These are phyloP conservation scores for Harpalus rubripes DNA, from an alignment of 2,888 invertebrate species.

Conservation along the genomic window DNA sequence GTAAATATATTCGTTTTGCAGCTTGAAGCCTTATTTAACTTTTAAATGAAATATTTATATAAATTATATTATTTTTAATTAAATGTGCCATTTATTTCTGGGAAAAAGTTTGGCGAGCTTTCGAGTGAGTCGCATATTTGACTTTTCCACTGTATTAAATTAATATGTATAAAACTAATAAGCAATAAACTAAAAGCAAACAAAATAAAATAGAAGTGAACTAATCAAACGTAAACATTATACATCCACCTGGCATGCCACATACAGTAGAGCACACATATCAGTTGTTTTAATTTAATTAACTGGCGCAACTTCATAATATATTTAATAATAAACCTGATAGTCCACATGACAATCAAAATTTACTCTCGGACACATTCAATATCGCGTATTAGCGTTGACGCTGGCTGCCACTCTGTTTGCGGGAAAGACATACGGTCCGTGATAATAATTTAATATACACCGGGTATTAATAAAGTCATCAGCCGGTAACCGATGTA, in stretches of 20 bases:
- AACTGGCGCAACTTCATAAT: slow-evolving; percentile 49
- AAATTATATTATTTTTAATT: slow-evolving; percentile 31
- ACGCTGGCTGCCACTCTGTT: slow-evolving; percentile 25
- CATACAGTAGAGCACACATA: slow-evolving; percentile 13
- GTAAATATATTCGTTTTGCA: neutral
- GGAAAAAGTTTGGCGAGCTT: slow-evolving; percentile 1
- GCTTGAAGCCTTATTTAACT: neutral
- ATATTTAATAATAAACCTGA: slow-evolving; percentile 51
- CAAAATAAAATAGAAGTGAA: slow-evolving; percentile 40
- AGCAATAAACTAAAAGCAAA: slow-evolving; percentile 48
- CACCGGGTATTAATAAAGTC: slow-evolving; percentile 74
- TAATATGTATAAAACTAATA: slow-evolving; percentile 32
- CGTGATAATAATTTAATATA: slow-evolving; percentile 69
- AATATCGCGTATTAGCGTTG: slow-evolving; percentile 50
- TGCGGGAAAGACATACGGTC: slow-evolving; percentile 43
- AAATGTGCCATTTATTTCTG: slow-evolving; percentile 9
- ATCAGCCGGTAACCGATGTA: slow-evolving; percentile 72
- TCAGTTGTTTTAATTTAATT: slow-evolving; percentile 52
- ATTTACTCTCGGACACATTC: slow-evolving; percentile 29
- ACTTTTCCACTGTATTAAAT: slow-evolving; percentile 32
- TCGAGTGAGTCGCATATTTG: slow-evolving; percentile 27
- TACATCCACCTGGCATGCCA: slow-evolving; percentile 24
- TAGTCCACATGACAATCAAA: slow-evolving; percentile 55
- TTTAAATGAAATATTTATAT: neutral
- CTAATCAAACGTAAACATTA: slow-evolving; percentile 42